Evolutionary conservation across 2,113 vertebrate genomes (phyloP).

Genomic region (Redunca redunca): DNA sequence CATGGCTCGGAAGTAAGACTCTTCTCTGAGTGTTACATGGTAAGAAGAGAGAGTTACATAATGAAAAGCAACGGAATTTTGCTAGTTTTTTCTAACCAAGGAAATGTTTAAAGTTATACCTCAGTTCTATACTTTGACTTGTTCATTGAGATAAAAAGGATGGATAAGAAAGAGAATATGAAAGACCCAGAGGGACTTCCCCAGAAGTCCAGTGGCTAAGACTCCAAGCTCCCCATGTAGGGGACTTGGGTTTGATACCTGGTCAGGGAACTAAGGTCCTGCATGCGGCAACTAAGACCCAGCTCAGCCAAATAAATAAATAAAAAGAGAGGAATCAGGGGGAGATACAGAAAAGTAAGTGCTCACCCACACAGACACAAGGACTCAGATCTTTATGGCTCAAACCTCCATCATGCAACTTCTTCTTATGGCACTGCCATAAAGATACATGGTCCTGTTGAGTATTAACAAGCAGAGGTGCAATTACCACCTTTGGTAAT

Average conservation of each 20-base stretch:
- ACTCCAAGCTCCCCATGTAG: neutral
- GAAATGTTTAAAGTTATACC: neutral
- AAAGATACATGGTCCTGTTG: neutral
- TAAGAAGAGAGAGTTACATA: neutral
- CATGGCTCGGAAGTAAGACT: neutral
- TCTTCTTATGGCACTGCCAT: neutral
- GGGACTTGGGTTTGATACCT: neutral
- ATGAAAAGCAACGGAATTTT: constrained; percentile 34
- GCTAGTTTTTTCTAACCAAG: neutral
- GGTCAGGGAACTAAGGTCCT: neutral
- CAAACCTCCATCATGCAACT: neutral
- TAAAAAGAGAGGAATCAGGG: neutral
- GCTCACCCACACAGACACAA: neutral
- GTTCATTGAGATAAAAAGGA: neutral
- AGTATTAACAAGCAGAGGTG: neutral
- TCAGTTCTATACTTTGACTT: neutral
- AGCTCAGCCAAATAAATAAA: neutral
- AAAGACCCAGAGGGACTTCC: neutral
- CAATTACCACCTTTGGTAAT: neutral
- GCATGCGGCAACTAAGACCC: neutral
- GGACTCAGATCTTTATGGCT: no score
- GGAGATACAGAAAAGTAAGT: neutral
- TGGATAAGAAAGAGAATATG: neutral
- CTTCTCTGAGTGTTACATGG: neutral
- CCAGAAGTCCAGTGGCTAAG: neutral